Base-by-base conservation (phyloP, 92 coral and sea anemone species). In the Porites evermanni region DNA sequence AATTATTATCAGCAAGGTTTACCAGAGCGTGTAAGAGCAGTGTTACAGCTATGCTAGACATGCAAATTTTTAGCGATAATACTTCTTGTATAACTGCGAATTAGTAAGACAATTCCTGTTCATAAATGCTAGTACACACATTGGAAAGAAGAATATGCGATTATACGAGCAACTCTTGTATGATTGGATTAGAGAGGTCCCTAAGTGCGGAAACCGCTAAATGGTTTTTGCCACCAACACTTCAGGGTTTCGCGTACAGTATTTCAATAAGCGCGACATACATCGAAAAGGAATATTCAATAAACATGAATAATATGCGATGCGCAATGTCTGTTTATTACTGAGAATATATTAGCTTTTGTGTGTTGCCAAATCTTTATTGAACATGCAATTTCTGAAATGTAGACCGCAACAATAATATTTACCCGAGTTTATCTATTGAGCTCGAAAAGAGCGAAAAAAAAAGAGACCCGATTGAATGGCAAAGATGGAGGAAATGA, bases 21-120 rank as follows among this genome's bases (percentile, higher is more conserved):
- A 38, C 44, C 2, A 20, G 65, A 9, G 75, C 63, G 21, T 38
- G 53, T 12, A 66, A 56, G 12, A 12, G 75, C 10, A 5, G 20
- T 17, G 67, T 17, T 80, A 54, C 23, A 8, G 8, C 61, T 70
- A 9, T 13, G 8, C 52, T 65, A 21, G 77, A 38, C 26, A 68
- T 16, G 76, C 20, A 80, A 26, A 68, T 68, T 81, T 29, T 38
- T 38, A 24, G 51, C 52, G 53, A 44, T 8, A 23, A 3, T 63
- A 47, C 66, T 52, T 53, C 63, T 80, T 53, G 84, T 12, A 70
- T 70, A 23, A 26, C 23, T 60, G 80, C 18, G 68, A 77, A 58
- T 76, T 56, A 18, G 29, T 12, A 18, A 70, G 85, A 53, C 59
- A 81, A 70, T 69, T 68, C 66, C 21, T 81, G 17, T 81, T 68